Base-by-base conservation (phyloP, 2,797 vertebrate species). In the Spheniscus humboldti region DNA sequence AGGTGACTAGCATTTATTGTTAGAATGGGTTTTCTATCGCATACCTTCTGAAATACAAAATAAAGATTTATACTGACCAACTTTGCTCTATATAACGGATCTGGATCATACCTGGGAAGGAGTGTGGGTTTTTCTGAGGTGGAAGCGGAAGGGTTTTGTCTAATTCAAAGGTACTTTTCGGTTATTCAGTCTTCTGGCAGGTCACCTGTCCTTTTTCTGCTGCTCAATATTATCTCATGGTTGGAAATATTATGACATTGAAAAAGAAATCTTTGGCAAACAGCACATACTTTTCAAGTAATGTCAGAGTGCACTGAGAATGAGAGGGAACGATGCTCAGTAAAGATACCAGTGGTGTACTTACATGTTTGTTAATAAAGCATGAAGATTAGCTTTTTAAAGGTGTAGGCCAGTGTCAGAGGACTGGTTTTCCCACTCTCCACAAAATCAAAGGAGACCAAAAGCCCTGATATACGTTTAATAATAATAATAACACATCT, bases 1-100 rank as follows among this genome's bases (percentile, higher is more conserved):
- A 97, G 97, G 97, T 98, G 98, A 97, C 97, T 97, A 93, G 96
- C 97, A 96, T 97, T 98, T 98, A 98, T 96, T 97, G 98, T 97
- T 97, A 96, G 94, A 97, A 97, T 97, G 97, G 96, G 95, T 98
- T 98, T 98, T 98, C 97, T 97, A 98, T 97, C 1, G 93, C 91
- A 67, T 48, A 94, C 97, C 86, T 97, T 96, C 97, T 81, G 93
- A 97, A 98, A 98, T 86, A 97, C 92, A 94, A 96, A 98, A 96
- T 95, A 97, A 96, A 98, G 97, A 97, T 98, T 98, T 98, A 97
- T 97, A 86, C 88, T 45, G 94, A 96, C 64, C 86, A 92, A 87
- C 95, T 68, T 96, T 3, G 30, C 94, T 76, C 60, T 71, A 66
- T 75, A 22, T 93, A 91, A 75, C 33, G 35, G 35, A 86, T 95